Conservation (phyloP, 2,113 vertebrate species). For the Lontra canadensis region DNA sequence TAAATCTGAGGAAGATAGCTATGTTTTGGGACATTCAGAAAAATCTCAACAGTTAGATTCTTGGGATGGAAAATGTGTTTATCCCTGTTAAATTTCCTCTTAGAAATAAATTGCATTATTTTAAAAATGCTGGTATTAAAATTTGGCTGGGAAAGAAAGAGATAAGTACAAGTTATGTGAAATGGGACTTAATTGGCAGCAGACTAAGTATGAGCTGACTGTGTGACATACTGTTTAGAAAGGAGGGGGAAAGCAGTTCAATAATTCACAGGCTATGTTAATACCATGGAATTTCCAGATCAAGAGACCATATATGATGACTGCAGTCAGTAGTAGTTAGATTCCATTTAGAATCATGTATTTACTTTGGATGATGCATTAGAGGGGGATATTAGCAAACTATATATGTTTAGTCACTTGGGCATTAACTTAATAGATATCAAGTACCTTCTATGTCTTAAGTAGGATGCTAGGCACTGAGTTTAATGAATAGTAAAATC, state of each 20-base stretch:
- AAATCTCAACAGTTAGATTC: background rate
- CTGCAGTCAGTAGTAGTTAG: background rate
- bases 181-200: background rate
- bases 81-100: background rate
- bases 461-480: background rate
- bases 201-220: background rate
- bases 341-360: background rate
- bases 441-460: background rate
- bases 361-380: background rate
- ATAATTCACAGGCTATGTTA: background rate
- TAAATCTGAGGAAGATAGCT: background rate
- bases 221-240: background rate
- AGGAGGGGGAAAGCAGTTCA: no score
- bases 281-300: background rate
- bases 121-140: background rate
- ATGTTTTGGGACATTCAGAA: background rate
- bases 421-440: background rate
- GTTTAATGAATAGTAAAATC: background rate
- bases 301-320: background rate
- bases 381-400: background rate
- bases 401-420: background rate
- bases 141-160: background rate
- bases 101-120: background rate
- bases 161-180: background rate
- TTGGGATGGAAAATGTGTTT: background rate